Conservation (phyloP, 2,797 vertebrate genomes). For the Eleutherodactylus coqui region DNA sequence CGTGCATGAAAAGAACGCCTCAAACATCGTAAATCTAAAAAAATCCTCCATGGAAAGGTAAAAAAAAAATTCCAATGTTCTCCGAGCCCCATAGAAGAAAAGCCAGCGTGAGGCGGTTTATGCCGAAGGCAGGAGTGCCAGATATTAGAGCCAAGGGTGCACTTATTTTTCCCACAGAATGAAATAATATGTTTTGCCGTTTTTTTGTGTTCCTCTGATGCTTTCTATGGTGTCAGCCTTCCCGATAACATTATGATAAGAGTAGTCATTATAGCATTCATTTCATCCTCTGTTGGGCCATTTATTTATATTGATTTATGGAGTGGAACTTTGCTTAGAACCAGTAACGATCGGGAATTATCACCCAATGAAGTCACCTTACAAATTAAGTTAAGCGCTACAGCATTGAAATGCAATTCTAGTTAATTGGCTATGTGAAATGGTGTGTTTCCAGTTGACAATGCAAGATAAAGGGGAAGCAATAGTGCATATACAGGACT, state of each 20-base stretch:
- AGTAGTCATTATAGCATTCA: background rate
- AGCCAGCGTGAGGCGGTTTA: background rate
- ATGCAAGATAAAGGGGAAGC: conserved; percentile 43
- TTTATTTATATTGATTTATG: conserved; percentile 48
- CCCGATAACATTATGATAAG: background rate
- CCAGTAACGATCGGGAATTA: conserved; percentile 44
- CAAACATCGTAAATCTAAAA: background rate
- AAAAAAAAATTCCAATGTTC: too few species aligned
- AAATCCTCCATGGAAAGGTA: background rate
- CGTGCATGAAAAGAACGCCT: too few species aligned
- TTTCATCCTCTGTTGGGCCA: conserved; percentile 6
- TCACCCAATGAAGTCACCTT: conserved; percentile 57
- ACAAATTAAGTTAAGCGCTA: conserved; percentile 54
- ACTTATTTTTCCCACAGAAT: background rate
- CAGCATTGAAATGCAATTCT: conserved; percentile 47
- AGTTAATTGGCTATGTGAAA: conserved; percentile 61
- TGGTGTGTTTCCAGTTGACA: conserved; percentile 60
- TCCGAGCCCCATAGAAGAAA: too few species aligned
- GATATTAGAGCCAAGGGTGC: background rate
- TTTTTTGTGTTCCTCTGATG: background rate
- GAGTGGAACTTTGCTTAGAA: conserved; percentile 55
- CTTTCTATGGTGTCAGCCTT: background rate
- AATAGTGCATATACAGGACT: conserved; percentile 18
- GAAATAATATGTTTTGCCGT: background rate
- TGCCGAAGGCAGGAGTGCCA: background rate